Evolutionary conservation across 2,888 invertebrate genomes (phyloP), one percentile per base, ranked within the genome.

Genomic region (Blastobasis adustella): DNA sequence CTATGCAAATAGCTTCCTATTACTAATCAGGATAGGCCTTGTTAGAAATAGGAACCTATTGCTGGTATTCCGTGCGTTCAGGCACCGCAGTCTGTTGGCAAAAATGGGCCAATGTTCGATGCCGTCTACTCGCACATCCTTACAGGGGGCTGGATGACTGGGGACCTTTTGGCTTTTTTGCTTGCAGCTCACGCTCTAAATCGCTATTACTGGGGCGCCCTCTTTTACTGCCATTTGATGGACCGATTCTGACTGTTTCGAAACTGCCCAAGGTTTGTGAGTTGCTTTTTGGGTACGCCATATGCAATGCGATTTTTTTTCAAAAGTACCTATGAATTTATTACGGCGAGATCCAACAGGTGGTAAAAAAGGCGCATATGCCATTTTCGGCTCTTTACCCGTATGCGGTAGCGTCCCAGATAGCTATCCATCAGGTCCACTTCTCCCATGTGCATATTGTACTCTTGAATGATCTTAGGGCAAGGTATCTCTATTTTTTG

Each of bases 281-380:
- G n/a, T n/a, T n/a, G n/a, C n/a, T n/a, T n/a, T n/a, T n/a, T n/a
- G n/a, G n/a, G n/a, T n/a, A n/a, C n/a, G n/a, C n/a, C n/a, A n/a
- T 45, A 6, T 9, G 36, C 8, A 36, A 60, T n/a, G n/a, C n/a
- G n/a, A n/a, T n/a, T 52, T 47, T 58, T 58, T 56, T 50, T 52
- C 37, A 61, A 60, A 9, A 61, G 46, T 6, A 66, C 48, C 63
- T 68, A 72, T 36, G 69, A 49, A 57, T 70, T 70, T n/a, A n/a
- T n/a, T n/a, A n/a, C n/a, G 7, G 59, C 51, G 7, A 70, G 49
- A 46, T 73, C 69, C 43, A 70, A 51, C 6, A 63, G 56, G 55
- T 72, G 70, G 48, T 65, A 66, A 59, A 71, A 69, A 38, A 71
- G 46, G 9, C 67, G 62, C 37, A 73, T 49, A 39, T 67, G 63